Conservation (phyloP, 1,140 invertebrate species). For the Artemia franciscana region DNA sequence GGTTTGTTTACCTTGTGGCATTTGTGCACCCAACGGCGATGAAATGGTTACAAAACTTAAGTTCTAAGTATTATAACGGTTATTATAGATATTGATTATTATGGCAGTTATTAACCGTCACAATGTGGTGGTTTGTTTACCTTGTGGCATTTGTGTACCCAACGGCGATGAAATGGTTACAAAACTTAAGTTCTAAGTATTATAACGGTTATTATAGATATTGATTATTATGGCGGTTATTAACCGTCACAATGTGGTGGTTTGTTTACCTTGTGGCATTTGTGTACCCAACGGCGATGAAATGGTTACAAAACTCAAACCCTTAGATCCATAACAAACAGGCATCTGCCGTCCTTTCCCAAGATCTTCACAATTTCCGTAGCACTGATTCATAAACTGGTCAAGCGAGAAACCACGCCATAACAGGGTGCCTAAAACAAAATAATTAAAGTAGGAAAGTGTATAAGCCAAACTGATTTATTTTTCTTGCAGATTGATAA, state of each 20-base stretch:
- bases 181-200: background rate
- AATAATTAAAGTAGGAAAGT: no score
- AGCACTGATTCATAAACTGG: slow-evolving; percentile 90
- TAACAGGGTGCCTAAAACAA: slow-evolving; percentile 46
- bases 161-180: no score
- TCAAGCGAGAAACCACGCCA: slow-evolving; percentile 66
- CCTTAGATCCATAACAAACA: slow-evolving; percentile 64
- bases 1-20: no score
- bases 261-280: slow-evolving; percentile 58
- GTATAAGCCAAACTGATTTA: no score
- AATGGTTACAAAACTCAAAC: slow-evolving; percentile 77
- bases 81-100: background rate
- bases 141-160: slow-evolving; percentile 88
- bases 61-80: background rate
- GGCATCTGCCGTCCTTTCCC: slow-evolving; percentile 93
- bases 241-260: background rate
- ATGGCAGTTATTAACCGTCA: background rate
- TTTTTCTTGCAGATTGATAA: no score
- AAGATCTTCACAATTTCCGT: slow-evolving; percentile 67
- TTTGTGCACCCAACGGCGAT: no score
- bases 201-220: slow-evolving; percentile 1
- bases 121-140: slow-evolving; percentile 18
- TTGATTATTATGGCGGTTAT: background rate
- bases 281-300: slow-evolving; percentile 88
- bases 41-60: slow-evolving; percentile 8